Evolutionary conservation across 37 sponge, comb jelly and placozoan species (phyloP).

Genomic region (Ephydatia muelleri): DNA sequence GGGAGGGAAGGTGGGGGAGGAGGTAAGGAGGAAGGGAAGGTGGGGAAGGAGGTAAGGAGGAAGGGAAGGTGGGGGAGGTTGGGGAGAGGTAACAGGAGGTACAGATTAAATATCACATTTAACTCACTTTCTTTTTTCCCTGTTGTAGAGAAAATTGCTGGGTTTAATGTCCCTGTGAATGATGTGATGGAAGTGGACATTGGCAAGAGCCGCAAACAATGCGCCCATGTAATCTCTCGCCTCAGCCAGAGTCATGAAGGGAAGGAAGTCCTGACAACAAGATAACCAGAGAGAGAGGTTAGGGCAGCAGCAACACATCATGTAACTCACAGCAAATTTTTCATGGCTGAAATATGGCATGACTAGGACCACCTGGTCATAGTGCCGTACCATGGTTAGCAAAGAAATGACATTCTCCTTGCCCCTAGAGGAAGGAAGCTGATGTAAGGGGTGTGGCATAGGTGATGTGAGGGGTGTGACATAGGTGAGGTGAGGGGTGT

Average conservation of each 20-base stretch:
- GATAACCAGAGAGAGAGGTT: not conserved
- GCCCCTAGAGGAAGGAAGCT: constrained; percentile 44
- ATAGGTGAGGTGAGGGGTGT: too few species aligned
- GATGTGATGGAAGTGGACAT: constrained; percentile 83
- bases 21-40: too few species aligned
- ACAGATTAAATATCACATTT: not conserved
- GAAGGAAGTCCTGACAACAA: constrained; percentile 63
- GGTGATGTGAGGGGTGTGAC: too few species aligned
- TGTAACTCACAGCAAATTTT: constrained; percentile 72
- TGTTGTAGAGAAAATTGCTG: constrained; percentile 94
- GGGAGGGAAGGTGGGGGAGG: too few species aligned
- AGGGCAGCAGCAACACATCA: not conserved
- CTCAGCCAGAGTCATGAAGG: constrained; percentile 50
- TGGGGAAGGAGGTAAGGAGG: too few species aligned
- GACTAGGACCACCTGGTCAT: constrained; percentile 86
- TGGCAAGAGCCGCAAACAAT: constrained; percentile 78
- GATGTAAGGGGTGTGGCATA: not conserved
- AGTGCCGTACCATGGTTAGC: constrained; percentile 61
- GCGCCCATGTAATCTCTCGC: constrained; percentile 81
- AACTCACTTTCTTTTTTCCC: constrained; percentile 56
- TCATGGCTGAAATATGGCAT: constrained; percentile 90
- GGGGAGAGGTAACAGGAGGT: not conserved
- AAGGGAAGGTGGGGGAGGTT: not conserved
- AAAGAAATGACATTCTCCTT: constrained; percentile 76
- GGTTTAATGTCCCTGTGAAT: constrained; percentile 99